A percentile compares a stretch with the other conserved stretches of the same genome.
These are phyloP conservation scores for Acrobasis consociella DNA, from an alignment of 2,888 invertebrate genomes.

Conservation along the genomic window DNA sequence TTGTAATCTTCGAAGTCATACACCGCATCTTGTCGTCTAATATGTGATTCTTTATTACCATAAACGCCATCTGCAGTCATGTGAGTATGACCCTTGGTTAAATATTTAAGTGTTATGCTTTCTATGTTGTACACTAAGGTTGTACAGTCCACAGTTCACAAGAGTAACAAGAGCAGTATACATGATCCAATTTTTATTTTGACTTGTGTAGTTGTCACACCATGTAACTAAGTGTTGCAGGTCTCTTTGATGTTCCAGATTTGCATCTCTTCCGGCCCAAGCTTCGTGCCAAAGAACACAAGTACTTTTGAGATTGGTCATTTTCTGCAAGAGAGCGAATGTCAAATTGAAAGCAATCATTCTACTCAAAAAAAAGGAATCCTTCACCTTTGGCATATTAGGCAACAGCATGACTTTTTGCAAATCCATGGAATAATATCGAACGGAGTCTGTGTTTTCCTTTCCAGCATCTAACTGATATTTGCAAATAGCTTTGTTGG, in stretches of 20 bases:
- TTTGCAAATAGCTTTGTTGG: conserved; percentile 19
- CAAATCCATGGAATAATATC: conserved; percentile 23
- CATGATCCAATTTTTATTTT: conserved; percentile 3
- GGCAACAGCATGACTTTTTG: conserved; percentile 23
- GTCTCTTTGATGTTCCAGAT: neutral
- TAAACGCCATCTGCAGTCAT: conserved; percentile 2
- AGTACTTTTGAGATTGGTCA: too few species aligned
- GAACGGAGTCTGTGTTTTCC: neutral
- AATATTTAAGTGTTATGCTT: neutral
- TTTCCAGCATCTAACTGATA: neutral
- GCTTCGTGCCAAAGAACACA: neutral
- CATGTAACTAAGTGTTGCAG: neutral
- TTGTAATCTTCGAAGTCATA: conserved; percentile 2
- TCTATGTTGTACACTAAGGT: too few species aligned
- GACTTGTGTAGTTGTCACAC: conserved; percentile 2
- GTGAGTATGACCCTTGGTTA: conserved; percentile 8
- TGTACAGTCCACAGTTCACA: neutral
- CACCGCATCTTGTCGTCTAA: neutral
- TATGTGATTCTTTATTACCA: neutral
- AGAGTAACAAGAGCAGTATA: neutral
- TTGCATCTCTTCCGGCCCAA: neutral
- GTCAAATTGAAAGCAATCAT: neutral
- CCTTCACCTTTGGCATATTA: conserved; percentile 25
- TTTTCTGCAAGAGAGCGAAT: neutral
- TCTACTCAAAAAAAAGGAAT: conserved; percentile 1